These are phyloP conservation scores for Panulirus ornatus DNA, from an alignment of 1,140 invertebrate genomes.

Conservation along the genomic window DNA sequence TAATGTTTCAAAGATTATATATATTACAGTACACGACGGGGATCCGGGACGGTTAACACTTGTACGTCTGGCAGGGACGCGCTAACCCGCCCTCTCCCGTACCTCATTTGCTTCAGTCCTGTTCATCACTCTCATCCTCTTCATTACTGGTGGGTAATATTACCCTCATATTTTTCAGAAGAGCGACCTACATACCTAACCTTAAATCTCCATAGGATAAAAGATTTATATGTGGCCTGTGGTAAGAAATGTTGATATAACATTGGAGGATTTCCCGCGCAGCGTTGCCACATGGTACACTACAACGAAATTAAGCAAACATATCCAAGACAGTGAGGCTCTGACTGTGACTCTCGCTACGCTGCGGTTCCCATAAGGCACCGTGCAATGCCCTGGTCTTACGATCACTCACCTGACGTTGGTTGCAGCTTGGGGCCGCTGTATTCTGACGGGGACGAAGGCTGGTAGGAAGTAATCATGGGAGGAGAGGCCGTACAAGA, in stretches of 20 bases:
- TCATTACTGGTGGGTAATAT: too few species aligned
- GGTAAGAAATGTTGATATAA: background rate
- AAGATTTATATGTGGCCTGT: too few species aligned
- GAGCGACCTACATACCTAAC: too few species aligned
- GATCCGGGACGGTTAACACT: too few species aligned
- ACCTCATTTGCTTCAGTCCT: too few species aligned
- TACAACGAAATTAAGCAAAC: conserved; percentile 55
- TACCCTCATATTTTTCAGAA: too few species aligned
- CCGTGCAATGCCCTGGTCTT: background rate
- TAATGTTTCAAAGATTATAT: too few species aligned
- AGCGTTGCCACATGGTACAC: background rate
- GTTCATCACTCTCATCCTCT: too few species aligned
- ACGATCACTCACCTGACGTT: background rate
- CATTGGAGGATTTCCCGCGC: background rate
- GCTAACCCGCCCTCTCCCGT: too few species aligned
- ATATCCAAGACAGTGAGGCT: conserved; percentile 54
- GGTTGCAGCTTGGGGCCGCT: background rate
- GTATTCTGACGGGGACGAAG: conserved; percentile 41
- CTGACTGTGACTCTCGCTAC: background rate
- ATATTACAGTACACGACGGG: too few species aligned
- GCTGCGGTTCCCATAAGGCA: background rate
- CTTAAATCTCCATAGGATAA: too few species aligned
- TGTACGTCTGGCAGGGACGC: too few species aligned
- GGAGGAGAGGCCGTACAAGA: conserved; percentile 35
- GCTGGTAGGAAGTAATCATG: conserved; percentile 51